A percentile compares a stretch with the other conserved stretches of the same genome.
Evolutionary conservation across 2,888 invertebrate genomes (phyloP).

Genomic region (Hartigia nigra): DNA sequence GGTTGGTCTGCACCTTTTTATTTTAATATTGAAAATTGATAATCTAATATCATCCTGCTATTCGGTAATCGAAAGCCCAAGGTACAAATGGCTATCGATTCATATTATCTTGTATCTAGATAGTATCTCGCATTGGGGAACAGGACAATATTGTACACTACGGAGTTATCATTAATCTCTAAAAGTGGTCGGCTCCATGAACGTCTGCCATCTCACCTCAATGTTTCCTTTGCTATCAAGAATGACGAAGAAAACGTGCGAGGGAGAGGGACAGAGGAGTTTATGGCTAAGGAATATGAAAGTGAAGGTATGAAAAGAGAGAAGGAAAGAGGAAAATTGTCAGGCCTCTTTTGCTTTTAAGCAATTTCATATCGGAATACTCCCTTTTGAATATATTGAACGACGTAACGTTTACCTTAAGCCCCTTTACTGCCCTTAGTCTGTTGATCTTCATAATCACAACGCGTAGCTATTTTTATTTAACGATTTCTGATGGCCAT

Average conservation of each 20-base stretch:
- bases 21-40: neutral
- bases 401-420: neutral
- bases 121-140: neutral
- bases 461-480: neutral
- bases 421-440: neutral
- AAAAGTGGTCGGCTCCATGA: conserved; percentile 14
- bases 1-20: neutral
- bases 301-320: neutral
- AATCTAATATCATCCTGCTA: neutral
- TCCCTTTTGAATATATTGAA: neutral
- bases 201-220: neutral
- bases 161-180: conserved; percentile 15
- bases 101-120: conserved; percentile 9
- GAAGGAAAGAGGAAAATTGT: neutral
- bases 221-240: conserved; percentile 5
- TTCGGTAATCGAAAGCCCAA: neutral
- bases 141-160: neutral
- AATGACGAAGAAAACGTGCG: neutral
- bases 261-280: neutral
- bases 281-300: conserved; percentile 2
- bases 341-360: neutral
- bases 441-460: neutral
- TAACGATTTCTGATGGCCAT: neutral
- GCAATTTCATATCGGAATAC: neutral
- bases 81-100: conserved; percentile 11